Evolutionary conservation across 2,888 invertebrate genomes (phyloP).

Genomic region (Lasioglossum oenotherae): DNA sequence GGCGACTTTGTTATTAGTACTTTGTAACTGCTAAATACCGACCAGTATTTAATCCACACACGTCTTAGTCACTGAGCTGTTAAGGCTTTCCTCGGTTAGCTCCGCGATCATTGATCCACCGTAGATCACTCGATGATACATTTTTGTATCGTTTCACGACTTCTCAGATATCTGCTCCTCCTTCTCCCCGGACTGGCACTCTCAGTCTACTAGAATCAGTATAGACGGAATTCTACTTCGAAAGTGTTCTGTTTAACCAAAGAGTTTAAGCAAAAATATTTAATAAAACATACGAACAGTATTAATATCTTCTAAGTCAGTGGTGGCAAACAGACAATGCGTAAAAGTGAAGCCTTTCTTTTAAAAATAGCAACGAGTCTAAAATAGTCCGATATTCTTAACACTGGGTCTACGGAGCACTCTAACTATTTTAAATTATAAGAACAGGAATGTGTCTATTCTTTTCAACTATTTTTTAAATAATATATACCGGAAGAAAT

Average conservation of each 20-base stretch:
- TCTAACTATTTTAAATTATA: background rate
- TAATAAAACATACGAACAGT: background rate
- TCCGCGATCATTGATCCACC: background rate
- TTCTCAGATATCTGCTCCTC: conserved; percentile 49
- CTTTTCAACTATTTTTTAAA: background rate
- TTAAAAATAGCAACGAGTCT: background rate
- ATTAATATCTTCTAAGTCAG: background rate
- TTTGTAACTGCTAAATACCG: background rate
- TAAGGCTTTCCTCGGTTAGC: conserved; percentile 7
- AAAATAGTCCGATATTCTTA: background rate
- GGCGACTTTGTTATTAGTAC: background rate
- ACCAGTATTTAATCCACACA: background rate
- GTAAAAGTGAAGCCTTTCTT: background rate
- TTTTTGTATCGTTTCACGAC: conserved; percentile 28
- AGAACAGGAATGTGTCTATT: background rate
- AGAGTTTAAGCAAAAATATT: background rate
- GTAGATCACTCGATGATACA: background rate
- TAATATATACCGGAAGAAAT: background rate
- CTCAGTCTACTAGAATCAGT: background rate
- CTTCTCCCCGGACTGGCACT: conserved; percentile 55
- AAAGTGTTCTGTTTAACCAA: background rate
- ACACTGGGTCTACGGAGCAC: background rate
- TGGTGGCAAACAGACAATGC: background rate
- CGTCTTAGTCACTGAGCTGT: conserved; percentile 7
- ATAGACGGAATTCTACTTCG: background rate